Percentiles rank a stretch among this genome's conserved stretches.
Conservation (phyloP, 2,888 invertebrate genomes). For the Philereme transversata region DNA sequence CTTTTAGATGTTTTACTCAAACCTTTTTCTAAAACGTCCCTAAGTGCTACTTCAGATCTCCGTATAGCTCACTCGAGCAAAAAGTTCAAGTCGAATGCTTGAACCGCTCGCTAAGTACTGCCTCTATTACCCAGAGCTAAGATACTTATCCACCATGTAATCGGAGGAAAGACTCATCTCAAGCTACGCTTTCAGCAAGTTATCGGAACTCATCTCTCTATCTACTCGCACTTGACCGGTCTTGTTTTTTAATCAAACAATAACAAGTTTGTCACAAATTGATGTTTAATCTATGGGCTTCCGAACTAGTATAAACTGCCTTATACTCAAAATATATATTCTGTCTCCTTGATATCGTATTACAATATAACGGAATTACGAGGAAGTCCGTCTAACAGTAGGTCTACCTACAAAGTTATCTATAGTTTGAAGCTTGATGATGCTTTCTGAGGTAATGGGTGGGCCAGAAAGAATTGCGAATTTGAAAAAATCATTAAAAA, state of each 20-base stretch:
- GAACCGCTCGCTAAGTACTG: conserved; percentile 19
- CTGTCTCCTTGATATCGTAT: conserved; percentile 9
- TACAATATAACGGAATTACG: conserved; percentile 12
- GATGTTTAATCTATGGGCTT: no score
- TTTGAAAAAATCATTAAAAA: no score
- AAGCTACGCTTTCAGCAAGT: no score
- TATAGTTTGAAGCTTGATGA: conserved; percentile 14
- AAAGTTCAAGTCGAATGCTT: conserved; percentile 15
- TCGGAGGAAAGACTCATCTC: conserved; percentile 5
- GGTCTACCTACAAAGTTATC: conserved; percentile 17
- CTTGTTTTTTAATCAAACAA: no score
- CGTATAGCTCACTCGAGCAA: conserved; percentile 7
- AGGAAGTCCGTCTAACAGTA: not conserved
- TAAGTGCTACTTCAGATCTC: conserved; percentile 14
- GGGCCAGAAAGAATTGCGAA: no score
- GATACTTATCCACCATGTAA: conserved; percentile 12
- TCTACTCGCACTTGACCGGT: no score
- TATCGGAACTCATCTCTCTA: no score
- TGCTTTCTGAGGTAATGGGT: no score
- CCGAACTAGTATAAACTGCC: no score
- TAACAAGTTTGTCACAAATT: no score
- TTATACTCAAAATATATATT: not conserved
- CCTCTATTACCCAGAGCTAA: conserved; percentile 8
- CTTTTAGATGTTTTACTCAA: not conserved
- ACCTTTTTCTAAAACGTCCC: conserved; percentile 13